Base-by-base conservation (phyloP, 2,797 vertebrate genomes). In the Diplodus sargus region DNA sequence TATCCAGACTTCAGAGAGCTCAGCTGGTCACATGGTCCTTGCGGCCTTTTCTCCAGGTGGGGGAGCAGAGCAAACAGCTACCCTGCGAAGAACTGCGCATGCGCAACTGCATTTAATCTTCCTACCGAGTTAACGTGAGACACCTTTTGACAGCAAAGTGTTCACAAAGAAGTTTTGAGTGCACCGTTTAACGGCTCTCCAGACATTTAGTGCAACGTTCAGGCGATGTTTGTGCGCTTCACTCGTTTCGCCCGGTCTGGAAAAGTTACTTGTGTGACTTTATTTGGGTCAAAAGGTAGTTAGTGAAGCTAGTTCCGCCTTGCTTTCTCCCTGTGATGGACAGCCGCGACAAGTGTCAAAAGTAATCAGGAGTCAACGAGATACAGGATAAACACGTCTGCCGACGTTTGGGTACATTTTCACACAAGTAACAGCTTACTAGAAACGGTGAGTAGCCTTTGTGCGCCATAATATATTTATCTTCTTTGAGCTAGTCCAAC, bases 261-360 rank as follows among this genome's bases (percentile, higher is more conserved):
- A 75, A 39, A 82, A 70, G 74, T 78, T 30, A 60, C 12, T 85
- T 85, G 72, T 30, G 20, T 65, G 56, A 59, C 45, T 76, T 59
- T 54, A 62, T 60, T 71, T 63, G 39, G 56, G 51, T 74, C 42
- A 30, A 42, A 73, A 82, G 76, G 68, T 78, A 66, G 34, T 78
- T 66, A 25, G 14, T 64, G 69, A 39, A 73, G 80, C 88, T 92
- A 86, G 84, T 93, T 93, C 92, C 91, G 90, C 82, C 70, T 87
- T 76, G 51, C 48, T 39, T 51, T 48, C 42, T 45, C 49, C 1
- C 71, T 28, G 75, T 77, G 81, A 89, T 89, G 82, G 78, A 84
- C 83, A 72, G 76, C 61, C 34, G 70, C 74, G 82, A 86, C 87
- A 88, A 89, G 88, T 88, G 91, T 90, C 90, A 86, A 4, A 85